These are phyloP conservation scores for Dryocosmus kuriphilus DNA, from an alignment of 2,888 invertebrate species.

Conservation along the genomic window DNA sequence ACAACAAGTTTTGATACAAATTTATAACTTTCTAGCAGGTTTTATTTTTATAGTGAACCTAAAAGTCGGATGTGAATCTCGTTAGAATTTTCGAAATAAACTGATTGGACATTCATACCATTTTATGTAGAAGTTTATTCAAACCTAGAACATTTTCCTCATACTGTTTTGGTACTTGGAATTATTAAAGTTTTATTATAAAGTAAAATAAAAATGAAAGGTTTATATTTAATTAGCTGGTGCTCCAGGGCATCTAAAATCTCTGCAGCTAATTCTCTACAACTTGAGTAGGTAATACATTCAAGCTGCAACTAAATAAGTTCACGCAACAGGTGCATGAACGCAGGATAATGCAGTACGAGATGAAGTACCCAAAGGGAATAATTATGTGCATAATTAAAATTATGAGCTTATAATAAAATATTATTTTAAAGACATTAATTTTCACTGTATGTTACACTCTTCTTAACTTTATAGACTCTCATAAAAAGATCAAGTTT, in stretches of 20 bases:
- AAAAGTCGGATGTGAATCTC: too few species aligned
- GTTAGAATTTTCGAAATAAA: too few species aligned
- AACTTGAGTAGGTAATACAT: slow-evolving; percentile 26
- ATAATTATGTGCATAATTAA: slow-evolving; percentile 30
- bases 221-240: slow-evolving; percentile 19
- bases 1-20: too few species aligned
- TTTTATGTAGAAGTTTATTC: too few species aligned
- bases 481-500: not conserved
- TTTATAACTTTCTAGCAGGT: too few species aligned
- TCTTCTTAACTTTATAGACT: slow-evolving; percentile 19
- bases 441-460: slow-evolving; percentile 12
- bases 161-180: not conserved
- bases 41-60: too few species aligned
- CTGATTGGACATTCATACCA: too few species aligned
- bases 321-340: slow-evolving; percentile 35
- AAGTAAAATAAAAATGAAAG: slow-evolving; percentile 16
- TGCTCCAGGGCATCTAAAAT: slow-evolving; percentile 32
- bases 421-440: slow-evolving; percentile 24
- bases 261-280: slow-evolving; percentile 19
- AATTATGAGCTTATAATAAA: slow-evolving; percentile 34
- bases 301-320: slow-evolving; percentile 30
- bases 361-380: slow-evolving; percentile 17
- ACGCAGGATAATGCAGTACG: slow-evolving; percentile 31
- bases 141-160: not conserved
- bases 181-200: slow-evolving; percentile 10